Evolutionary conservation across 2,888 invertebrate species (phyloP).

Genomic region (Sesia bembeciformis): DNA sequence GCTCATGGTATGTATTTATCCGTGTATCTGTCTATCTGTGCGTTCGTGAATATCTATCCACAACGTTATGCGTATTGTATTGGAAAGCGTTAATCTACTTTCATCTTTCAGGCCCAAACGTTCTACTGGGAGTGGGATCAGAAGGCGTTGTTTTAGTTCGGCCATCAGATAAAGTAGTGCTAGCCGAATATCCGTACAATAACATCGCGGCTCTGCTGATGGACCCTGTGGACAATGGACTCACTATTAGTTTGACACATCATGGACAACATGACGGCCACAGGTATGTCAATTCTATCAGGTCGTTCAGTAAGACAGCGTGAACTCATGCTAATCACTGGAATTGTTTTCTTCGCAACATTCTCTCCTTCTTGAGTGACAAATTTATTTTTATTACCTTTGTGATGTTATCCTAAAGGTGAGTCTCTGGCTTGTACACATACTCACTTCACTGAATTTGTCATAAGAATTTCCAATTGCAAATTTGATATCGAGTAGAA

Average conservation of each 20-base stretch:
- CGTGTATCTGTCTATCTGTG: not conserved
- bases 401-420: too few relatives aligned
- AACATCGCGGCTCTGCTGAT: constrained; percentile 93
- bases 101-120: constrained; percentile 46
- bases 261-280: constrained; percentile 75
- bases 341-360: too few relatives aligned
- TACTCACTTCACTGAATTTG: too few relatives aligned
- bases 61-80: too few relatives aligned
- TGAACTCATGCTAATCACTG: too few relatives aligned
- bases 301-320: not conserved
- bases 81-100: too few relatives aligned
- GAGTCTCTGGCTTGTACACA: too few relatives aligned
- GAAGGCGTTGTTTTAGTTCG: constrained; percentile 94
- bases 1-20: constrained; percentile 79
- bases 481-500: too few relatives aligned
- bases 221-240: constrained; percentile 93
- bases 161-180: constrained; percentile 91
- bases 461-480: too few relatives aligned
- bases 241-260: constrained; percentile 90
- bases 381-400: too few relatives aligned
- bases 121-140: constrained; percentile 89
- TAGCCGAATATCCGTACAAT: constrained; percentile 91
- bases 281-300: constrained; percentile 28
- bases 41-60: not conserved
- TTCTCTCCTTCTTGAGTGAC: too few relatives aligned